A percentile compares a stretch with the other conserved stretches of the same genome.
Evolutionary conservation across 2,797 vertebrate genomes (phyloP).

Genomic region (Periparus ater): DNA sequence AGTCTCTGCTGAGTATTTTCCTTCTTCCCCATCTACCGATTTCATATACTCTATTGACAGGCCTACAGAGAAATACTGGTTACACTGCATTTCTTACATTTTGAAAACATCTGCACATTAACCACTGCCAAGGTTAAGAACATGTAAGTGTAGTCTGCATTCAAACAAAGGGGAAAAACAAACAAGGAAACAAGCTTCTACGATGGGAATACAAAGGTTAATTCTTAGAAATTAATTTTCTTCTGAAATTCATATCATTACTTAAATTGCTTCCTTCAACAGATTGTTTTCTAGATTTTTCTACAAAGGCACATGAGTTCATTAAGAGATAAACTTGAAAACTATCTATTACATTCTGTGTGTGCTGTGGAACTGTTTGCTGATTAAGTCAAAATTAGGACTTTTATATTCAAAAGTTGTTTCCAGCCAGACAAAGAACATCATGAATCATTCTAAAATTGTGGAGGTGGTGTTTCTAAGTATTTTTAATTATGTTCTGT

Average conservation of each 20-base stretch:
- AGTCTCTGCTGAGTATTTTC: background rate
- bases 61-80: background rate
- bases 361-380: background rate
- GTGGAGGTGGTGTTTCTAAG: background rate
- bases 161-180: background rate
- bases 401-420: background rate
- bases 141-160: background rate
- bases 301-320: background rate
- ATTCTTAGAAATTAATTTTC: background rate
- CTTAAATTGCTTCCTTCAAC: background rate
- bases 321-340: background rate
- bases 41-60: background rate
- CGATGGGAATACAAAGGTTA: background rate
- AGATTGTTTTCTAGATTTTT: background rate
- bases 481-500: background rate
- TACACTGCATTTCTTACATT: background rate
- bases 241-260: background rate
- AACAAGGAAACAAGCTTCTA: background rate
- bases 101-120: conserved; percentile 20
- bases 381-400: background rate
- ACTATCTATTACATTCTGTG: background rate
- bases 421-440: background rate
- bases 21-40: background rate
- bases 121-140: background rate
- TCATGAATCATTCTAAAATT: background rate